These are phyloP conservation scores for Schmidtea mediterranea DNA, from an alignment of 1,140 invertebrate genomes.

Conservation along the genomic window DNA sequence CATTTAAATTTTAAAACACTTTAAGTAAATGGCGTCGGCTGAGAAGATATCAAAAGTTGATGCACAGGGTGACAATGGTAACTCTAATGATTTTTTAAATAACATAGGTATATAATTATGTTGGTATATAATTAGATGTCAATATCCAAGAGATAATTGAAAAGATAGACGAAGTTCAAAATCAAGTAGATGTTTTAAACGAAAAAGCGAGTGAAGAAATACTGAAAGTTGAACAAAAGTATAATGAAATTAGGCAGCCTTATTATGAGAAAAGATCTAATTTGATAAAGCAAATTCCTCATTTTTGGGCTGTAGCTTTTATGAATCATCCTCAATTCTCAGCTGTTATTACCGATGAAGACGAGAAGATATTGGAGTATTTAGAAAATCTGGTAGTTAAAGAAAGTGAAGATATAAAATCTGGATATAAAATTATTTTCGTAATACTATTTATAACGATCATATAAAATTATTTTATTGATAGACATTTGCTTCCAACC, in stretches of 20 bases:
- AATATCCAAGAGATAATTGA: background rate
- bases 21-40: too few relatives aligned
- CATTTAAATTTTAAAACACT: too few relatives aligned
- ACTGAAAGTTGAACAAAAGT: constrained; percentile 64
- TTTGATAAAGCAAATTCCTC: constrained; percentile 55
- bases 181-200: constrained; percentile 27
- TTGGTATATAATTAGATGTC: too few relatives aligned
- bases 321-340: constrained; percentile 66
- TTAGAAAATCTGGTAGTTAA: constrained; percentile 49
- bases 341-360: constrained; percentile 50
- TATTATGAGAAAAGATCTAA: constrained; percentile 54
- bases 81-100: too few relatives aligned
- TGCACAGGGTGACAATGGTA: too few relatives aligned
- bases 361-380: constrained; percentile 55
- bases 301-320: constrained; percentile 70
- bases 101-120: too few relatives aligned
- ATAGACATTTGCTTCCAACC: constrained; percentile 51
- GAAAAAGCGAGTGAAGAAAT: constrained; percentile 54
- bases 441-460: too few relatives aligned
- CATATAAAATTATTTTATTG: too few relatives aligned
- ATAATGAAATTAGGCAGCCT: constrained; percentile 57
- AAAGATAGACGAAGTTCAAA: constrained; percentile 27
- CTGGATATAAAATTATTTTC: constrained; percentile 40
- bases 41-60: too few relatives aligned
- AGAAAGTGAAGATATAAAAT: constrained; percentile 65